Evolutionary conservation across 2,888 invertebrate species (phyloP), one percentile per base, ranked within the genome.

Genomic region (Pachycephus smyrnensis): DNA sequence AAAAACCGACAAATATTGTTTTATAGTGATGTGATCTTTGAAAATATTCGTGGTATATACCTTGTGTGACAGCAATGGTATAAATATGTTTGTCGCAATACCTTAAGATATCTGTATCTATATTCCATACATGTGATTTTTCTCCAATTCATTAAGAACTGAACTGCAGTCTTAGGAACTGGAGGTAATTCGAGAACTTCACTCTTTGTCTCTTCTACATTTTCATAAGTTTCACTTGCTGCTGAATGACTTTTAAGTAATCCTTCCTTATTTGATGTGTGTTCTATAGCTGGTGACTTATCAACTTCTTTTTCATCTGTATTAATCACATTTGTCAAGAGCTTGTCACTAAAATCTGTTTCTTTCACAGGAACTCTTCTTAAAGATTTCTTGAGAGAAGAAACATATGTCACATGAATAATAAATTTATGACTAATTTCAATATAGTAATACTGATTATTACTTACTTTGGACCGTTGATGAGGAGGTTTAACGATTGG

Each of bases 91-190:
- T 77, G 35, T 37, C 33, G 6, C 15, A 30, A 69, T 82, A 91
- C 94, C 89, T 94, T 94, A 80, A 96, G 92, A 90, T 95, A 96
- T 81, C 93, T 90, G 84, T 93, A 93, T 86, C 93, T 93, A 33
- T 93, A 92, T 12, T 90, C 91, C n/a, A 89, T 88, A 36, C 92
- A 92, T 0, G 91, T 92, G 82, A 92, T 93, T 82, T 92, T 92
- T 85, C 93, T 94, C 96, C 96, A 96, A 75, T 93, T 92, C 0
- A 92, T 84, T 89, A 94, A 92, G 88, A 96, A 96, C 86, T 95
- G 95, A 12, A 95, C 94, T 77, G 94, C 94, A 79, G 93, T 94
- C 77, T 92, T 93, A 0, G 96, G 95, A 9, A 93, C 84, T 15
- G 89, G 83, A 33, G 93, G 92, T 55, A 92, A 78, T 80, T 86